Evolutionary conservation across 1,140 invertebrate genomes (phyloP).

Genomic region (Littorina saxatilis): DNA sequence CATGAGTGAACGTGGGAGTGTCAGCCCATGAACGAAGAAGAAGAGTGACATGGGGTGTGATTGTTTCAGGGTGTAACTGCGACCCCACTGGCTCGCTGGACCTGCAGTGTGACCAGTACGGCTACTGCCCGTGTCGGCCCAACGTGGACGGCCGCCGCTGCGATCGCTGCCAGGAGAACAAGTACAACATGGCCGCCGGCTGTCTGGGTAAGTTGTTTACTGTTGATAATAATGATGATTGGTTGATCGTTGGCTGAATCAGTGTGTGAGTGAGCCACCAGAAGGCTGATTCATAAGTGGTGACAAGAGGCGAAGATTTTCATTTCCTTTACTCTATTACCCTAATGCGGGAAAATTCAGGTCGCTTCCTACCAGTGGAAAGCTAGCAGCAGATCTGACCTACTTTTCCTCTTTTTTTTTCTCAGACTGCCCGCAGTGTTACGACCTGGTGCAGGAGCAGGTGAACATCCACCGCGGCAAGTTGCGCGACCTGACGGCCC

Average conservation of each 20-base stretch:
- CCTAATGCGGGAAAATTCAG: too few species aligned
- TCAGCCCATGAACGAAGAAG: too few species aligned
- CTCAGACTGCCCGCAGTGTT: constrained; percentile 91
- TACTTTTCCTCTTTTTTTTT: constrained; percentile 22
- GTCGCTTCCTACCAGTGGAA: too few species aligned
- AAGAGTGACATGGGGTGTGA: too few species aligned
- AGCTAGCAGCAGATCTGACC: not conserved
- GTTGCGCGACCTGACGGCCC: constrained; percentile 83
- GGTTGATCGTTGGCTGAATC: not conserved
- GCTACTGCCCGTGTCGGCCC: constrained; percentile 92
- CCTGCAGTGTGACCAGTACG: constrained; percentile 85
- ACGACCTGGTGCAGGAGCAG: constrained; percentile 93
- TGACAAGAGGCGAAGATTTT: not conserved
- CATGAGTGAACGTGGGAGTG: too few species aligned
- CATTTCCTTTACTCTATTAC: too few species aligned
- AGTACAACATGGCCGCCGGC: constrained; percentile 74
- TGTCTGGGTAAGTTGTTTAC: constrained; percentile 69
- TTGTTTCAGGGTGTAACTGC: constrained; percentile 86
- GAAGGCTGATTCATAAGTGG: not conserved
- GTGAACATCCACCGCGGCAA: constrained; percentile 88
- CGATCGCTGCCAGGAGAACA: constrained; percentile 85
- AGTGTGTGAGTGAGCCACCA: not conserved
- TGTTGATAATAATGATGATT: not conserved
- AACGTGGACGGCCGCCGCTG: constrained; percentile 90
- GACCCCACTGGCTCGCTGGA: constrained; percentile 86